Evolutionary conservation across 2,888 invertebrate genomes (phyloP), one percentile per base, ranked within the genome.

Genomic region (Pristionchus maxplancki): DNA sequence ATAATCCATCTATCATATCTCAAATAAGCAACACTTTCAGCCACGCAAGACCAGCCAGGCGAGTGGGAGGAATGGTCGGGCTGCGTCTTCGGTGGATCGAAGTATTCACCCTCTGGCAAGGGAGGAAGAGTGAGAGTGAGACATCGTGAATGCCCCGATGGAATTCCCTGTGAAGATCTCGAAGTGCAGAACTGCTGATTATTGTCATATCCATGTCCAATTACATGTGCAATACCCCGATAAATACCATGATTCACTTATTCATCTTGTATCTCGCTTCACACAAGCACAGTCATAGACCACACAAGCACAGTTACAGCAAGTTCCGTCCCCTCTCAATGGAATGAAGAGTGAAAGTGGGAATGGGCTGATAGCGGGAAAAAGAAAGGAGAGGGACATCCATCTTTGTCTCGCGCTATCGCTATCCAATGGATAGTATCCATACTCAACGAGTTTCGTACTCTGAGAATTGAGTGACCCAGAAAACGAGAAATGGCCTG

Each of bases 111-210:
- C 1, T 87, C 86, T 3, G 86, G 86, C 15, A 67, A 71, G 37
- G 86, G 86, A 20, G 86, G 86, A 50, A 37, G 71, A 34, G 86
- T 87, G 20, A 89, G 92, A 78, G 92, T 92, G 40, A 89, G 92
- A 13, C 90, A 90, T 53, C 87, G 92, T 5, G 92, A 92, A n/a
- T 91, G 91, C 34, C 50, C 78, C 13, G 90, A 90, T 31, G 67
- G 31, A 31, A 37, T 62, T n/a, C 89, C 90, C 84, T 92, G 92
- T 62, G 91, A 91, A 82, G 90, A 92, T 86, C 88, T 92, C 71
- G 91, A 92, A 88, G 88, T 91, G 15, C 90, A 91, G 81, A 88
- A 88, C 4, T 92, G 92, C 81, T 90, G 53, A 89, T 88, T 28
- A 24, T 37, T 5, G 15, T 78, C 48, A 28, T 48, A 17, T 50